Conservation (phyloP, 2,797 vertebrate genomes). For the Glossophaga mutica region DNA sequence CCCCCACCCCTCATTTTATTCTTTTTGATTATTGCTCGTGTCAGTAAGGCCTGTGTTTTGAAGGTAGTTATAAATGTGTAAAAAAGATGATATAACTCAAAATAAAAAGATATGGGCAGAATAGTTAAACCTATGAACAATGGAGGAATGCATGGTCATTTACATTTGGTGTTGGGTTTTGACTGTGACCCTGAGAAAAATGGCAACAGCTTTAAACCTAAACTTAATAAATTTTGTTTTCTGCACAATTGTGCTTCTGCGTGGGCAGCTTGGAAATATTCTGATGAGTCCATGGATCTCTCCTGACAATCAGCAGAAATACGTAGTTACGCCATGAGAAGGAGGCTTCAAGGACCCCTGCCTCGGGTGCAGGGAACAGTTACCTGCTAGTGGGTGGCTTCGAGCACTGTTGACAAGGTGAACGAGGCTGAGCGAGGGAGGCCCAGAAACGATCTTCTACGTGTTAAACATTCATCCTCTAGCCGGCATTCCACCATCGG, state of each 20-base stretch:
- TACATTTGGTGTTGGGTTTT: not conserved
- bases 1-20: not conserved
- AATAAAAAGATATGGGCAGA: not conserved
- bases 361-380: no score
- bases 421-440: not conserved
- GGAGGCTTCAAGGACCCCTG: not conserved
- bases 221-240: not conserved
- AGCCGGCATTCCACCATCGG: not conserved
- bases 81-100: not conserved
- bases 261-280: not conserved
- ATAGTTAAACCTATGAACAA: not conserved
- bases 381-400: not conserved
- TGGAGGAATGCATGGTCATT: not conserved
- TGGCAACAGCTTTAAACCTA: not conserved
- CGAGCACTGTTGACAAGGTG: not conserved
- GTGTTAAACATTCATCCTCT: not conserved
- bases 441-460: not conserved
- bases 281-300: not conserved
- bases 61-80: not conserved
- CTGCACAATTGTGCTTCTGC: not conserved
- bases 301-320: not conserved
- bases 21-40: not conserved
- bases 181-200: slow-evolving; percentile 16
- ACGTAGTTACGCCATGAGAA: not conserved
- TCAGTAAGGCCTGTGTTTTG: not conserved